phyloP scores from a whole-genome alignment of 2,113 vertebrate genomes.

The Anarrhichthys ocellatus region DNA sequence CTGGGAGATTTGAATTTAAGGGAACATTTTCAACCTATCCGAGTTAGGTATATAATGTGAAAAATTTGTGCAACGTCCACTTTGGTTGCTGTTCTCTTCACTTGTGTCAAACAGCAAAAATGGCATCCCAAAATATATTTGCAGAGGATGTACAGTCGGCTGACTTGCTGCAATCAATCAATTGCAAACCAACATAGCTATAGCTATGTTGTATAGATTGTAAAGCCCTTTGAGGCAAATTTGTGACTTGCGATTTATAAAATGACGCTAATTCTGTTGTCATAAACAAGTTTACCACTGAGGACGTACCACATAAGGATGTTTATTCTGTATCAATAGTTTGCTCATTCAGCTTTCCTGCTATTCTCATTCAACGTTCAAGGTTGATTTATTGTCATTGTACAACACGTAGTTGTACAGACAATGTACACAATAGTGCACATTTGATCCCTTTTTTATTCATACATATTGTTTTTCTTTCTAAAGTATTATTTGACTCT shows the following conservation, averaged over 20 bases:
- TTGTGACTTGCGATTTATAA: neutral
- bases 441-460: neutral
- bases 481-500: neutral
- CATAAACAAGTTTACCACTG: neutral
- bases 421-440: neutral
- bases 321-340: neutral
- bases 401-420: no score
- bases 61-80: neutral
- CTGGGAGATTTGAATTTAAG: neutral
- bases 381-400: neutral
- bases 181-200: neutral
- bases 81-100: neutral
- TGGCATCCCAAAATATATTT: neutral
- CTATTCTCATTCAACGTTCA: neutral
- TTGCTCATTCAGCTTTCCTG: neutral
- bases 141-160: neutral
- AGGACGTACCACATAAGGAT: neutral
- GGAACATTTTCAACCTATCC: neutral
- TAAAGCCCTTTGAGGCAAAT: neutral
- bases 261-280: neutral
- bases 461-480: neutral
- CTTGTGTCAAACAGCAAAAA: neutral
- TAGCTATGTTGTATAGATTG: neutral
- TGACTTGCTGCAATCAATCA: neutral
- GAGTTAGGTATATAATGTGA: neutral